These are phyloP conservation scores for Psilopogon haemacephalus DNA, from an alignment of 2,113 vertebrate genomes.

Conservation along the genomic window DNA sequence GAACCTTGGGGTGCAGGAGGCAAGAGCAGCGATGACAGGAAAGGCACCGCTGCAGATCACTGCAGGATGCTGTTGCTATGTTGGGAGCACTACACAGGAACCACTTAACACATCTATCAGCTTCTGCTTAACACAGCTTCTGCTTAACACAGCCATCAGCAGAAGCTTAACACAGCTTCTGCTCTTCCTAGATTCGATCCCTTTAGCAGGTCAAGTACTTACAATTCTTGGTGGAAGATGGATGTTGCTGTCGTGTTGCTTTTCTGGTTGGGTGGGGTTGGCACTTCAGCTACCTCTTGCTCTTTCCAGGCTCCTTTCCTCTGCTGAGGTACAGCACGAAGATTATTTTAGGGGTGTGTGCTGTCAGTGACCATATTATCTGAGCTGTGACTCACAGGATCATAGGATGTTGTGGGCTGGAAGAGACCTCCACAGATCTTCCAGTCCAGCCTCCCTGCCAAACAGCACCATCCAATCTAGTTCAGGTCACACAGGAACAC, in stretches of 20 bases:
- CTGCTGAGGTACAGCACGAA: not conserved
- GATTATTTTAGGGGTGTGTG: not conserved
- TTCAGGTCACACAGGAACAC: too few species aligned
- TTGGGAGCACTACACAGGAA: not conserved
- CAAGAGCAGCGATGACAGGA: not conserved
- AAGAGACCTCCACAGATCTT: too few species aligned
- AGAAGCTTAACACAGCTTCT: too few species aligned
- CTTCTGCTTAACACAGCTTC: too few species aligned
- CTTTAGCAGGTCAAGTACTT: not conserved
- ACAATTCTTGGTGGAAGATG: not conserved
- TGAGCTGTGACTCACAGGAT: not conserved
- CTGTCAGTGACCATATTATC: not conserved
- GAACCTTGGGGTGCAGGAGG: not conserved
- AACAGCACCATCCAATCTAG: too few species aligned
- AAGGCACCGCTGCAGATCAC: not conserved
- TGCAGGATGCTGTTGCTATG: not conserved
- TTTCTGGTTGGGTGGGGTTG: not conserved
- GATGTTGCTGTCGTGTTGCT: not conserved
- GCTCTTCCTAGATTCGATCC: not conserved
- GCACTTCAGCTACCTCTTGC: not conserved
- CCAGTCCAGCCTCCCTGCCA: too few species aligned
- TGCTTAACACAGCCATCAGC: too few species aligned
- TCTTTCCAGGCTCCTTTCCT: not conserved
- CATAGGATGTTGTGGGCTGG: too few species aligned
- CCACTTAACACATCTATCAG: not conserved